Base-by-base conservation (phyloP, 2,888 invertebrate genomes). In the Platycheirus albimanus region DNA sequence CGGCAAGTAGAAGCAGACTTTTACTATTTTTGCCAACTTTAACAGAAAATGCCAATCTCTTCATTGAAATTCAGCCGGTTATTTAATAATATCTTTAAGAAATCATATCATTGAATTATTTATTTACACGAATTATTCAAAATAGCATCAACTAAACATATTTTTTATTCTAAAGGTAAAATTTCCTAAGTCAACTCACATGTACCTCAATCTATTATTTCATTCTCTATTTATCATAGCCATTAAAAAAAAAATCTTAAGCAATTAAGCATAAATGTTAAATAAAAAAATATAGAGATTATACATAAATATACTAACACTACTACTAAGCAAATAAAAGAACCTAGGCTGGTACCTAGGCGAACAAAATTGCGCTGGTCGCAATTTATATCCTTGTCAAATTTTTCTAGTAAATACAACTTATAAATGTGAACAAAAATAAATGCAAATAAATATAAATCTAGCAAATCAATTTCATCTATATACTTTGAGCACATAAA, bases 321-420 rank as follows among this genome's bases (percentile, higher is more conserved):
- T 83, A 83, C 83, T 83, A 83, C 83, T 83, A 83, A 81, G 80
- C 58, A 58, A 66, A 66, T 66, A 64, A 81, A 80, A 76, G 52
- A 54, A 85, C 78, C 81, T 86, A 85, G 86, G 86, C 86, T 70
- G 86, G 86, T 81, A 79, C 86, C 85, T 80, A 79, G 83, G 79
- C 70, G 54, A 58, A 17, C 1, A 33, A 10, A 51, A 49, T 38
- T 63, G 83, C 52, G 83, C 83, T 74, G 83, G 83, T 58, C 83
- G 78, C 58, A 28, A 52, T 43, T 43, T 28, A 51, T 15, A 28
- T 70, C 20, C n/a, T 52, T 41, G 38, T 63, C 51, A 41, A 72
- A 41, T n/a, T n/a, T n/a, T n/a, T n/a, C n/a, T n/a, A n/a, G n/a
- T n/a, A n/a, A n/a, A n/a, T n/a, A n/a, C n/a, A n/a, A n/a, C n/a